Conservation (phyloP, 2,797 vertebrate species). For the Gobionotothen gibberifrons region DNA sequence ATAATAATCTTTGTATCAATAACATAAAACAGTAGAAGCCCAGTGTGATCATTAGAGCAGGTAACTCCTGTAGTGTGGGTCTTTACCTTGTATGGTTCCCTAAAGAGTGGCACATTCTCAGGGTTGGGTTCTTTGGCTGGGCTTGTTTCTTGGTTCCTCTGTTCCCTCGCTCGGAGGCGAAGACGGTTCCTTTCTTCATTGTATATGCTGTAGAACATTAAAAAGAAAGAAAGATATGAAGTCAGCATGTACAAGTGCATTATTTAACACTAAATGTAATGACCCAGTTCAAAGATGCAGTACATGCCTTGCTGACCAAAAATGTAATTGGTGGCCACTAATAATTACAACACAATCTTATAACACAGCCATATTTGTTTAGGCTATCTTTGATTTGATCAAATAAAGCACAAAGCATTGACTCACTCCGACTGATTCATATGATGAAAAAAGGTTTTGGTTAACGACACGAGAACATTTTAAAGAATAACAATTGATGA, state of each 20-base stretch:
- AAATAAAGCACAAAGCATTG: not conserved
- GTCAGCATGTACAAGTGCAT: not conserved
- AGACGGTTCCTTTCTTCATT: constrained; percentile 94
- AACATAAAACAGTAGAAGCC: not conserved
- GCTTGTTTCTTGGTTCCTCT: constrained; percentile 90
- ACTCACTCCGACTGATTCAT: not conserved
- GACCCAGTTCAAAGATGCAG: not conserved
- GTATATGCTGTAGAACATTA: constrained; percentile 81
- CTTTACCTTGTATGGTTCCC: constrained; percentile 95
- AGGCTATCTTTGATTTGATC: not conserved
- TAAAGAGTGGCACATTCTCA: constrained; percentile 90
- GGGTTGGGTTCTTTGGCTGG: constrained; percentile 85
- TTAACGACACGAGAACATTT: constrained; percentile 13
- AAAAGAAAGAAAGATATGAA: constrained; percentile 22
- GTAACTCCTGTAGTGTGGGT: too few relatives aligned
- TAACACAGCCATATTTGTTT: not conserved
- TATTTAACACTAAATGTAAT: not conserved
- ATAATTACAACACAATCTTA: not conserved
- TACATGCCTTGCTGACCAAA: not conserved
- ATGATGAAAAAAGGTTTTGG: not conserved
- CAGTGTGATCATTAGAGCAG: not conserved
- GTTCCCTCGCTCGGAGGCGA: constrained; percentile 91
- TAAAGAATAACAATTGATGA: constrained; percentile 2
- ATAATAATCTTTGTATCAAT: not conserved
- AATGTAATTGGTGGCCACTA: not conserved